Conservation (phyloP, 2,113 vertebrate species). For the Puffinus mauretanicus region DNA sequence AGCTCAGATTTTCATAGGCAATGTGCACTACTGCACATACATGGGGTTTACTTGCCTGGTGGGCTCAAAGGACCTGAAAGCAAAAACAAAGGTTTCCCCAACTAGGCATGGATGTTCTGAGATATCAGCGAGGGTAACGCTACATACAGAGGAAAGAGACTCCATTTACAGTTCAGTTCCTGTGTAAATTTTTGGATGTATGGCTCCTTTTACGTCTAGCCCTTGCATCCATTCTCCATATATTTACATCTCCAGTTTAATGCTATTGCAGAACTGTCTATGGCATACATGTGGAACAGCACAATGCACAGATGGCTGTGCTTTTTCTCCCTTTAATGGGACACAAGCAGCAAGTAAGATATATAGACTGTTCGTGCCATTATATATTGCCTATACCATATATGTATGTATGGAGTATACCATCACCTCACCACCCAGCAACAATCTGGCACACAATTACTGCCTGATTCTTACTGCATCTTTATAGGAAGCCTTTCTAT, state of each 20-base stretch:
- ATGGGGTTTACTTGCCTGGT: neutral
- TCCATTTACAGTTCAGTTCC: neutral
- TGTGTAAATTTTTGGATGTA: neutral
- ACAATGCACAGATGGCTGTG: neutral
- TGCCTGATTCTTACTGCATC: neutral
- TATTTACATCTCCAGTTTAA: neutral
- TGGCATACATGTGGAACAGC: neutral
- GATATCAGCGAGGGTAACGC: neutral
- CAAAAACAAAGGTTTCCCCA: neutral
- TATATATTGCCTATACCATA: neutral
- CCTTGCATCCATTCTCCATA: neutral
- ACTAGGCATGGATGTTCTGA: neutral
- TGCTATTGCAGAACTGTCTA: neutral
- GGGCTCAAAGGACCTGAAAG: neutral
- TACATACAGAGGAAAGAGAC: neutral
- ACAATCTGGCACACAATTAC: neutral
- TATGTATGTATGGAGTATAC: neutral
- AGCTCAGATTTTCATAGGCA: neutral
- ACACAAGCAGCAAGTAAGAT: neutral
- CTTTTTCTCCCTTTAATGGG: neutral
- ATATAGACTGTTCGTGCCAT: neutral
- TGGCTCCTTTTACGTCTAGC: neutral
- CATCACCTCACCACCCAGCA: neutral
- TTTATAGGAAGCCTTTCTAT: neutral
- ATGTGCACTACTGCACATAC: neutral